Conservation (phyloP, 2,888 invertebrate genomes). For the Polyommatus iphigenia region DNA sequence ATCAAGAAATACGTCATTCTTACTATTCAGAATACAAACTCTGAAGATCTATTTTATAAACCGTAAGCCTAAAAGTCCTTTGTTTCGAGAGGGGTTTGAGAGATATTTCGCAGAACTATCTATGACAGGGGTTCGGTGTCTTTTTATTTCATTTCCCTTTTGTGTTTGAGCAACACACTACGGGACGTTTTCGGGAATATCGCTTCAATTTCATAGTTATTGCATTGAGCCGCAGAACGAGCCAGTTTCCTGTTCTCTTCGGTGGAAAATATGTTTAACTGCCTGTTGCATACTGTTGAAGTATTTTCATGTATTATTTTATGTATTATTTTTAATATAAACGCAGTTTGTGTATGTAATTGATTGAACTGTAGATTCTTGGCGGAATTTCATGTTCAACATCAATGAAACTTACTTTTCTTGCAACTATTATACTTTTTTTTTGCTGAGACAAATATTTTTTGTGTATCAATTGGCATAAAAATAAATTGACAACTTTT, state of each 20-base stretch:
- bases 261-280: background rate
- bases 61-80: background rate
- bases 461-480: too few relatives aligned
- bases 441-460: too few relatives aligned
- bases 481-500: too few relatives aligned
- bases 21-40: background rate
- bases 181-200: slow-evolving; percentile 12
- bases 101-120: slow-evolving; percentile 15
- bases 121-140: background rate
- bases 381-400: too few relatives aligned
- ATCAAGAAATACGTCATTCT: background rate
- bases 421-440: too few relatives aligned
- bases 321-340: too few relatives aligned
- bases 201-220: slow-evolving; percentile 19
- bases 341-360: background rate
- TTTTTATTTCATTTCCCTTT: slow-evolving; percentile 15
- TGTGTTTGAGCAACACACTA: background rate
- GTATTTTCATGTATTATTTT: too few relatives aligned
- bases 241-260: background rate
- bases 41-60: background rate
- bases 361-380: too few relatives aligned
- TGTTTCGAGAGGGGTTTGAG: background rate
- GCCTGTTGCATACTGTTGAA: background rate
- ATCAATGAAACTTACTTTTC: too few relatives aligned
- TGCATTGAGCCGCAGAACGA: background rate